Evolutionary conservation across 23 tunicate genomes (phyloP), one percentile per base, ranked within the genome.

Genomic region (Trididemnum nubilum): DNA sequence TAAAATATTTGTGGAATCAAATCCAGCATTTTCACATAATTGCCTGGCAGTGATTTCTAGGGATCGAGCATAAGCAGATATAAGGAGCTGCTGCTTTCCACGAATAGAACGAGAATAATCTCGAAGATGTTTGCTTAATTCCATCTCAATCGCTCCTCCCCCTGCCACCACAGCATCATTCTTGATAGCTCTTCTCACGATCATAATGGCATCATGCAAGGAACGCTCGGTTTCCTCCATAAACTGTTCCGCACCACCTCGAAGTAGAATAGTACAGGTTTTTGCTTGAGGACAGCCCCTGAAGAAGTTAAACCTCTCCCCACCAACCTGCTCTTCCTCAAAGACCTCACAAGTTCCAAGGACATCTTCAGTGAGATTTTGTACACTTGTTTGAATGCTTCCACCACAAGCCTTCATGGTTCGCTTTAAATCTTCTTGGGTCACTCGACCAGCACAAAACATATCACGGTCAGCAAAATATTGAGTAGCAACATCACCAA

Each of bases 81-180:
- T 90, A 3, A 95, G 57, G 50, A 91, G 78, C 66, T 95, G 99
- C 77, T 90, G 96, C 60, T 95, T 95, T 86, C 99, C 99, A 21
- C 76, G 75, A 64, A 95, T 90, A 30, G 99, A 81, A 36, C 92
- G 66, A 21, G 99, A 90, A 83, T 86, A 78, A 59, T 86, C 81
- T 33, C 99, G 85, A 38, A 95, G 86, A 79, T 78, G 71, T 78
- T 90, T 95, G 76, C 92, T 85, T 35, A 95, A 54, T 78, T 95
- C 99, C 99, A 95, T 95, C 51, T 95, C 99, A 82, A 95, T 95
- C 19, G 99, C 99, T 28, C 99, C 99, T 26, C 99, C 99, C 28
- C 99, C 99, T 34, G 99, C 99, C 30, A 95, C 96, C 0, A 95
- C 95, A 0, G 98, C 90, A 84, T 93, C 98, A 77, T 93, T 93